A percentile compares a stretch with the other conserved stretches of the same genome.
Conservation (phyloP, 2,888 invertebrate species). For the Gnatocerus cornutus region DNA sequence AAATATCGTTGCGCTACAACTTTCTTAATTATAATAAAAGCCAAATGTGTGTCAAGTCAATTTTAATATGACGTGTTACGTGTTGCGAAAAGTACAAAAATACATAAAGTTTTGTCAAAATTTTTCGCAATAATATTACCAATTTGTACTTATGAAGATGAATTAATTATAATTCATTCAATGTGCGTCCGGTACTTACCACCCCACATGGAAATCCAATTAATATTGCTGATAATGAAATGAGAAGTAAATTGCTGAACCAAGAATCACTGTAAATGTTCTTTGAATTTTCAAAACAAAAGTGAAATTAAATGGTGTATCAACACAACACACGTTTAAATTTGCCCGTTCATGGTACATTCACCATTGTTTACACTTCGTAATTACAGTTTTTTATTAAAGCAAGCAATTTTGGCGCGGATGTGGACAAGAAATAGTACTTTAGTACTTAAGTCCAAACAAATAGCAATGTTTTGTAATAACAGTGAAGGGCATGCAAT, state of each 20-base stretch:
- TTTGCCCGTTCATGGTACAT: no score
- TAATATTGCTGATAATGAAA: neutral
- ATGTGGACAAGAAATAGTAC: neutral
- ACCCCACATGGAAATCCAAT: neutral
- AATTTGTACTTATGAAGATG: no score
- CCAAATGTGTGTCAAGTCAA: constrained; percentile 45
- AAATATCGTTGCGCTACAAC: constrained; percentile 30
- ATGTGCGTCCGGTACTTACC: neutral
- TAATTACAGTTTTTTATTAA: neutral
- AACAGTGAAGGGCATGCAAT: no score
- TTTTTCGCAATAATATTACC: no score
- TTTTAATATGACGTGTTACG: constrained; percentile 32
- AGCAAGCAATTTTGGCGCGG: neutral
- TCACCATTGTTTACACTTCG: neutral
- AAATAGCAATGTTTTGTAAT: neutral
- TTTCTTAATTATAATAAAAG: constrained; percentile 45
- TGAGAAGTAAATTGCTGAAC: no score
- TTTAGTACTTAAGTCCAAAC: neutral
- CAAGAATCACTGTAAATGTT: no score
- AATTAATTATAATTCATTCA: neutral
- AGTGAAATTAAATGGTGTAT: no score
- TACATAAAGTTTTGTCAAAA: neutral
- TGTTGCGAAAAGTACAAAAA: constrained; percentile 9
- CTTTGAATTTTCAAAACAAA: no score
- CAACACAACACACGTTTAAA: no score